A percentile compares a stretch with the other conserved stretches of the same genome.
Evolutionary conservation across 1,140 invertebrate genomes (phyloP).

Genomic region (Pissodes strobi): DNA sequence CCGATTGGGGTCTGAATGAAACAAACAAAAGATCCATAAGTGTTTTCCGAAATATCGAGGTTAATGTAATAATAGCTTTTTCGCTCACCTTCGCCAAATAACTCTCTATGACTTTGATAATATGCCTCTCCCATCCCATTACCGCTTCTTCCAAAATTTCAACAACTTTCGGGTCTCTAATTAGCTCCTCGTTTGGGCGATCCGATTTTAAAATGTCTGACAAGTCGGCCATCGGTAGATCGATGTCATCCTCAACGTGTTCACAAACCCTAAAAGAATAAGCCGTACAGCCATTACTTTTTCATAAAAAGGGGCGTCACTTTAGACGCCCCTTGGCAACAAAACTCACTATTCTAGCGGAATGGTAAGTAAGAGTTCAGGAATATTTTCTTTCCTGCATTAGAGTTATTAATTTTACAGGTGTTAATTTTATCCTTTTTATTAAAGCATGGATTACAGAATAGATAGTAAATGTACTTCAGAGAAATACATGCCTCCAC

Average conservation of each 20-base stretch:
- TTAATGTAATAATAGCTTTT: too few species aligned
- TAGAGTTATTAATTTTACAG: too few species aligned
- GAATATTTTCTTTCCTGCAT: too few species aligned
- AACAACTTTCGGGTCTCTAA: constrained; percentile 60
- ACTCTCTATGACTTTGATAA: constrained; percentile 61
- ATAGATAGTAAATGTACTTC: too few species aligned
- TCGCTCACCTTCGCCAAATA: constrained; percentile 62
- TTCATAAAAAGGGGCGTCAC: neutral
- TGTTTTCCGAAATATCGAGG: too few species aligned
- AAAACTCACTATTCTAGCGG: too few species aligned
- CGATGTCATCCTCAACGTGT: constrained; percentile 68
- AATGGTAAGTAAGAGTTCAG: too few species aligned
- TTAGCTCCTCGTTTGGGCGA: constrained; percentile 56
- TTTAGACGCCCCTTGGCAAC: too few species aligned
- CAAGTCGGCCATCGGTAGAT: constrained; percentile 61
- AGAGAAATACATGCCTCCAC: too few species aligned
- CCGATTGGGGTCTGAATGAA: constrained; percentile 59
- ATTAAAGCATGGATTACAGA: too few species aligned
- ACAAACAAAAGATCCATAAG: neutral
- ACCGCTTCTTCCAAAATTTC: constrained; percentile 66
- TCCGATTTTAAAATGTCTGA: constrained; percentile 60
- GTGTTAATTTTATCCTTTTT: too few species aligned
- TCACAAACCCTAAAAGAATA: constrained; percentile 67
- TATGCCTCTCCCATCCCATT: constrained; percentile 67
- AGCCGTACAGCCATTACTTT: neutral